Percentiles rank a stretch among this genome's conserved stretches.
These are phyloP conservation scores for Chloroceryle amazona DNA, from an alignment of 2,797 vertebrate genomes.

Conservation along the genomic window DNA sequence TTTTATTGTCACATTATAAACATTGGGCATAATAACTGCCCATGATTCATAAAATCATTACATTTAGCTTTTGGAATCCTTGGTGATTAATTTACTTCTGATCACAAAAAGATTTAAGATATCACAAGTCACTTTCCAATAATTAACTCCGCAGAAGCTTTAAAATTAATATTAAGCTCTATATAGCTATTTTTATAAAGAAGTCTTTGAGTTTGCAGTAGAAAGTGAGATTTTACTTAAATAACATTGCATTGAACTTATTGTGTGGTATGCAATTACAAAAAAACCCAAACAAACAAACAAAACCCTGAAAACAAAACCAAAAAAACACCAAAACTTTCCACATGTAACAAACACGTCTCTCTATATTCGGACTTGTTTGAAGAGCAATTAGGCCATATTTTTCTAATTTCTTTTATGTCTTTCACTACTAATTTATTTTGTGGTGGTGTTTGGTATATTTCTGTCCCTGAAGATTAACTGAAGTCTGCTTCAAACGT, in stretches of 20 bases:
- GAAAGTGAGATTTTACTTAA: slow-evolving; percentile 20
- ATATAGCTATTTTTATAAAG: not conserved
- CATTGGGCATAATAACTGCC: not conserved
- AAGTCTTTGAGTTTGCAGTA: not conserved
- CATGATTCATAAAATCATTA: not conserved
- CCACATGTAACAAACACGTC: not conserved
- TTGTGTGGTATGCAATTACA: not conserved
- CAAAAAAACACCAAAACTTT: not conserved
- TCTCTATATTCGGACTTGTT: slow-evolving; percentile 14
- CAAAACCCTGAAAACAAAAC: not conserved
- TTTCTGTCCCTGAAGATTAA: slow-evolving; percentile 13
- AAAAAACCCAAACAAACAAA: not conserved
- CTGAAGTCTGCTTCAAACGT: slow-evolving; percentile 6
- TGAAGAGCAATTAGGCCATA: slow-evolving; percentile 13
- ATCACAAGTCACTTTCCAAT: not conserved
- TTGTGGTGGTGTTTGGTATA: not conserved
- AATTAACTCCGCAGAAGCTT: not conserved
- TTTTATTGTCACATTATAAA: not conserved
- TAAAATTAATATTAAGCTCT: not conserved
- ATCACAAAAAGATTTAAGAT: not conserved
- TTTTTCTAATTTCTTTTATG: slow-evolving; percentile 43
- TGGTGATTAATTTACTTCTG: not conserved
- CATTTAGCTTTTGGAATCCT: not conserved
- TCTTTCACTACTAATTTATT: slow-evolving; percentile 23
- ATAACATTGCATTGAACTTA: slow-evolving; percentile 21